Evolutionary conservation across 2,113 vertebrate genomes (phyloP).

Genomic region (Ciconia stormi): DNA sequence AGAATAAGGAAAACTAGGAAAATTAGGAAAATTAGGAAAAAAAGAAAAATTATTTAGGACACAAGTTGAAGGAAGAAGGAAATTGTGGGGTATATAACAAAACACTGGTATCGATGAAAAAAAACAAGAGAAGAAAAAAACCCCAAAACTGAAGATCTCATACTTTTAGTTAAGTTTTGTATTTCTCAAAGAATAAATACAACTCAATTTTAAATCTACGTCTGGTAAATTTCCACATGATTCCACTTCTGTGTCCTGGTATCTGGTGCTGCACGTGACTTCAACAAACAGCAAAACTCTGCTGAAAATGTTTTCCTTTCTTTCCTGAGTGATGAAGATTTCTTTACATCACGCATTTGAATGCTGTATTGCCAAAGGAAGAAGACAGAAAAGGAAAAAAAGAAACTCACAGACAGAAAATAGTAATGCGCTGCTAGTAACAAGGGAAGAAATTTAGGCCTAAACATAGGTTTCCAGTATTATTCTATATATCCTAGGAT

Average conservation of each 20-base stretch:
- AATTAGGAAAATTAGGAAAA: no score
- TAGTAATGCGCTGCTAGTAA: neutral
- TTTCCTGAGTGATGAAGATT: neutral
- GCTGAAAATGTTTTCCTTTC: neutral
- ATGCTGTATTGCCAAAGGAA: neutral
- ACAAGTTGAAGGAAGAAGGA: neutral
- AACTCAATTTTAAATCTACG: neutral
- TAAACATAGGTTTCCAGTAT: neutral
- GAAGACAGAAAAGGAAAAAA: neutral
- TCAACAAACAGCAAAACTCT: neutral
- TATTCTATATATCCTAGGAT: neutral
- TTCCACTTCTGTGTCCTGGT: neutral
- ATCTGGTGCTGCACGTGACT: neutral
- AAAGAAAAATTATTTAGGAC: neutral
- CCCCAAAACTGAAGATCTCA: neutral
- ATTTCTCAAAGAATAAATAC: neutral
- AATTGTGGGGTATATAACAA: neutral
- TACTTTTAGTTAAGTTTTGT: neutral
- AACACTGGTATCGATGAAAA: neutral
- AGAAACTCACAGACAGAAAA: neutral
- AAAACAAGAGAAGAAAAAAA: neutral
- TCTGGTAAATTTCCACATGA: neutral
- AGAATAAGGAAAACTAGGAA: neutral
- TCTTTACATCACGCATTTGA: neutral
- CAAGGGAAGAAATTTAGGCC: neutral